Conservation (phyloP, 2,113 vertebrate genomes). For the Xenus cinereus region DNA sequence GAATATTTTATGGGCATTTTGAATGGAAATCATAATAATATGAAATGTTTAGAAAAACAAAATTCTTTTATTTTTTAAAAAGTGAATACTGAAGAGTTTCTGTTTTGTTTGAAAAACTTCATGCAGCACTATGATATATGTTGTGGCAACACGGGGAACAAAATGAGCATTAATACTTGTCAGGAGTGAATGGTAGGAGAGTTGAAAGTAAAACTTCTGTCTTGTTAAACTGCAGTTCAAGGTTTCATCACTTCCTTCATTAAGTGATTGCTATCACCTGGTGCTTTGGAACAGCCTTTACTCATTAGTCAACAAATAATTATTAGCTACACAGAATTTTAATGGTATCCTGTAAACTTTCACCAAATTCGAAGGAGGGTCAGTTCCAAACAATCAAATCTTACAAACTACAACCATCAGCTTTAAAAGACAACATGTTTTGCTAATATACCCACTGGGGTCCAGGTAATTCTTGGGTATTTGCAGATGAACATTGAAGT, state of each 20-base stretch:
- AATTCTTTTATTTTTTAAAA: background rate
- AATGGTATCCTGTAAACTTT: background rate
- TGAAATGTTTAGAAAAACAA: background rate
- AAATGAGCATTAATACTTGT: background rate
- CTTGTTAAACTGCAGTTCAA: background rate
- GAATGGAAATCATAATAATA: background rate
- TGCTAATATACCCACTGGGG: background rate
- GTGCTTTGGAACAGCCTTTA: background rate
- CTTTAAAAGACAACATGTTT: background rate
- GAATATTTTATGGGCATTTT: background rate
- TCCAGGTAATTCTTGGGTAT: background rate
- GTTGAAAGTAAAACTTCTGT: background rate
- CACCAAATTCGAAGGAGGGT: background rate
- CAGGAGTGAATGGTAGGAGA: background rate
- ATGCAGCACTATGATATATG: background rate
- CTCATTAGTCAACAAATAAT: conserved; percentile 11
- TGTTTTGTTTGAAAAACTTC: background rate
- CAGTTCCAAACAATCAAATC: background rate
- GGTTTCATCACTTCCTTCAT: background rate
- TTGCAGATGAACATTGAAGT: background rate
- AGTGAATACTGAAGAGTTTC: background rate
- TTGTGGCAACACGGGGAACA: background rate
- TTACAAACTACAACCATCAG: background rate
- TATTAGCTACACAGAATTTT: background rate
- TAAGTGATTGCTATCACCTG: background rate